These are phyloP conservation scores for Dasyurus viverrinus DNA, from an alignment of 2,113 vertebrate genomes.

Conservation along the genomic window DNA sequence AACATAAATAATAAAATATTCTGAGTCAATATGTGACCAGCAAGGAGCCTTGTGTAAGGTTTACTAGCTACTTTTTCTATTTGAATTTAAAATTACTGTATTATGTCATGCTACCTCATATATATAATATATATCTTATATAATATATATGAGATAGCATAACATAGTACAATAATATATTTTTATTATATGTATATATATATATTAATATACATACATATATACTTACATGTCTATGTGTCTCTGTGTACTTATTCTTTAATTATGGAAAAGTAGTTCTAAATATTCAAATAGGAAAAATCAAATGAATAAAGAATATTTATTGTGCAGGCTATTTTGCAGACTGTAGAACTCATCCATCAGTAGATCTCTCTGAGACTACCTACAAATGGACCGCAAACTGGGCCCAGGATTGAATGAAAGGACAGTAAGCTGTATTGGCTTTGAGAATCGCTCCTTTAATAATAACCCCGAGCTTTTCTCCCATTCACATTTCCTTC, in stretches of 20 bases:
- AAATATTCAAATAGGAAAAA: background rate
- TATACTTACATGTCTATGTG: no score
- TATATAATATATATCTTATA: background rate
- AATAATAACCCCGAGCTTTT: background rate
- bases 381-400: background rate
- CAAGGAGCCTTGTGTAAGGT: background rate
- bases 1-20: background rate
- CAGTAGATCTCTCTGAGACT: background rate
- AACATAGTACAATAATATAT: no score
- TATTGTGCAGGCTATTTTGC: background rate
- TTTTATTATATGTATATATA: background rate
- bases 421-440: background rate
- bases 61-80: background rate
- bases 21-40: background rate
- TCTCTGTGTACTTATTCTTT: background rate
- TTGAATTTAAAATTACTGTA: background rate
- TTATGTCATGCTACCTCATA: background rate
- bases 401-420: background rate
- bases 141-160: no score
- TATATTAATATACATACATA: background rate
- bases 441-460: background rate
- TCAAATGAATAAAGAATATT: background rate
- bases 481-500: background rate
- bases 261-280: background rate
- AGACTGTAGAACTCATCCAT: background rate